phyloP scores from a whole-genome alignment of 2,888 invertebrate genomes.

The Ephialtes manifestator region DNA sequence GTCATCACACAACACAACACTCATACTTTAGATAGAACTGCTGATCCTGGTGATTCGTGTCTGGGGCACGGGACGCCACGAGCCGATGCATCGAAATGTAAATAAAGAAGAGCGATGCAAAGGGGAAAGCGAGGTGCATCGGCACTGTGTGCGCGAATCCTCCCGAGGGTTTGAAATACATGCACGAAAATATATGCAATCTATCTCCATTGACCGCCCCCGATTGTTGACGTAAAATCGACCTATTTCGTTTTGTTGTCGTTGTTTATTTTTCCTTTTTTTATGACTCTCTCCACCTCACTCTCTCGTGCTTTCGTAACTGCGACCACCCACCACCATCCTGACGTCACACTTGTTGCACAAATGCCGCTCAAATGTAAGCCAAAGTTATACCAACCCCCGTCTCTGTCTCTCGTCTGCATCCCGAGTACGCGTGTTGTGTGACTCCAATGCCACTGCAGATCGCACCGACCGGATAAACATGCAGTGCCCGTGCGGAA shows the following conservation, averaged over 20 bases:
- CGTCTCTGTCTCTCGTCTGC: constrained; percentile 19
- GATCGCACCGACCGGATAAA: neutral
- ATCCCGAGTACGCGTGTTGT: constrained; percentile 18
- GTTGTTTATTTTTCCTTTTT: constrained; percentile 54
- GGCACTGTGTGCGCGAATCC: constrained; percentile 12
- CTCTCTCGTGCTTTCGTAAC: constrained; percentile 35
- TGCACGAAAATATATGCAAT: constrained; percentile 36
- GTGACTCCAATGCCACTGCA: constrained; percentile 1
- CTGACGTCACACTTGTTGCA: constrained; percentile 77
- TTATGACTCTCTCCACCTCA: constrained; percentile 25
- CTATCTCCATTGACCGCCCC: constrained; percentile 9
- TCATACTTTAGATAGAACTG: neutral
- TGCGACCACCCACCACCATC: constrained; percentile 49
- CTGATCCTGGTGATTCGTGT: neutral
- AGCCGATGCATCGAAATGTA: constrained; percentile 34
- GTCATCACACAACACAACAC: neutral
- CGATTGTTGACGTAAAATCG: constrained; percentile 64
- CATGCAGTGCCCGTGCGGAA: constrained; percentile 1
- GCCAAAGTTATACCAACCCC: constrained; percentile 34
- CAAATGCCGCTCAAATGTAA: constrained; percentile 64
- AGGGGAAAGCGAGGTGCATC: constrained; percentile 11
- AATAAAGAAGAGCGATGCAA: constrained; percentile 31
- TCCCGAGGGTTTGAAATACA: constrained; percentile 13
- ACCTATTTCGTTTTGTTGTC: constrained; percentile 58
- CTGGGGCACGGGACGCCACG: neutral